Percentiles rank a stretch among this genome's conserved stretches.
These are phyloP conservation scores for Panthera tigris DNA, from an alignment of 2,113 vertebrate genomes.

Conservation along the genomic window DNA sequence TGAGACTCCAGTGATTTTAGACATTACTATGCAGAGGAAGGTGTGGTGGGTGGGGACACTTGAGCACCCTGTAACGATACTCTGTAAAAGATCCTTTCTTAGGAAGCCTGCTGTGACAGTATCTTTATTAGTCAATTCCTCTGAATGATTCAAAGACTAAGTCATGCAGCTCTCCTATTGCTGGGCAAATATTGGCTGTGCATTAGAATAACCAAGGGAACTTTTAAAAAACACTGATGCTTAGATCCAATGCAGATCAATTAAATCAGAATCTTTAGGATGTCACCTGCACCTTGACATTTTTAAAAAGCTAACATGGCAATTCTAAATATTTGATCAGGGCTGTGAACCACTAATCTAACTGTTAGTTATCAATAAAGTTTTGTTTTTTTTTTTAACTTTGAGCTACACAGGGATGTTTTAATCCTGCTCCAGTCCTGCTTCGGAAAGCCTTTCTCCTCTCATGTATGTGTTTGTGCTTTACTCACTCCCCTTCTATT, in stretches of 20 bases:
- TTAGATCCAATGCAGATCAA: neutral
- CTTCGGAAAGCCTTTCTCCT: neutral
- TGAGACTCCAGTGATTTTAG: neutral
- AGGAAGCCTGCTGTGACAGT: neutral
- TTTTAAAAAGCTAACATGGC: neutral
- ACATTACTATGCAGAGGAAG: neutral
- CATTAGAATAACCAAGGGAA: neutral
- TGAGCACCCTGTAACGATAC: neutral
- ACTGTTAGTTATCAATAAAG: neutral
- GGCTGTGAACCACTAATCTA: neutral
- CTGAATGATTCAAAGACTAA: neutral
- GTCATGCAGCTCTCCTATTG: neutral
- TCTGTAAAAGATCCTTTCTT: neutral
- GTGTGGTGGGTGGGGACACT: neutral
- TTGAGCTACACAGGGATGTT: neutral
- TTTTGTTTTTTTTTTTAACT: neutral
- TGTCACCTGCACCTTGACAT: neutral
- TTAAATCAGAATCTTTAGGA: conserved; percentile 16
- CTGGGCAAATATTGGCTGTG: neutral
- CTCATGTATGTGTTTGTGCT: neutral
- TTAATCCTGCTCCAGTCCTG: neutral
- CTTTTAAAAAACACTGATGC: neutral
- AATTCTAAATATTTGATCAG: neutral
- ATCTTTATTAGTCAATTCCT: neutral
- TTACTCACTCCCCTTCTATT: neutral